Conservation (phyloP, 2,113 vertebrate species). For the Pelmatolapia mariae region DNA sequence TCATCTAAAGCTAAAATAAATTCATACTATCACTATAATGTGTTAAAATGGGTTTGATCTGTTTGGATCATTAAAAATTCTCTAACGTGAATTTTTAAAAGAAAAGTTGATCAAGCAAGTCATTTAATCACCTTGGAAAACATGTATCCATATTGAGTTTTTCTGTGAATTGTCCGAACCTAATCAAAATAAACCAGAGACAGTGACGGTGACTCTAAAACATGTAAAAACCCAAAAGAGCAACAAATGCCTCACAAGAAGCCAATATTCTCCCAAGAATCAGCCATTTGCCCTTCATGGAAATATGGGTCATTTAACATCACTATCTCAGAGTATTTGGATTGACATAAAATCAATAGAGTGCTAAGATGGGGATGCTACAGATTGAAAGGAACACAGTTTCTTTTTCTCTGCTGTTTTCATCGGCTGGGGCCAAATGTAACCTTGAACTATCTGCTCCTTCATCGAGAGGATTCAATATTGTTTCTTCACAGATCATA, state of each 20-base stretch:
- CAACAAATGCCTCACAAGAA: not conserved
- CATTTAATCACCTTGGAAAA: not conserved
- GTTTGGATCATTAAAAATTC: not conserved
- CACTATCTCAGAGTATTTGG: conserved; percentile 33
- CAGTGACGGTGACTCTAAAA: rapidly evolving
- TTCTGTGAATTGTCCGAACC: not conserved
- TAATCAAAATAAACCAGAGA: not conserved
- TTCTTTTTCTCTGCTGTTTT: not conserved
- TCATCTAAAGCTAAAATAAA: not conserved
- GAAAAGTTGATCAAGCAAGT: not conserved
- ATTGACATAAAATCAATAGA: conserved; percentile 65
- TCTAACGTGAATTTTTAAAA: not conserved
- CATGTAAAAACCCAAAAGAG: not conserved
- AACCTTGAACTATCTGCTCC: not conserved
- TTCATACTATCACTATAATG: not conserved
- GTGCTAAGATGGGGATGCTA: not conserved
- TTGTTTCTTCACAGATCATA: not conserved
- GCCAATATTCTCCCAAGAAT: not conserved
- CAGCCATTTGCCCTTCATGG: conserved; percentile 1
- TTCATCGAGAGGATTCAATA: not conserved
- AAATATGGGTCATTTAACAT: conserved; percentile 16
- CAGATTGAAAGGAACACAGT: not conserved
- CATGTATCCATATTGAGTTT: not conserved
- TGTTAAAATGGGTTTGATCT: not conserved
- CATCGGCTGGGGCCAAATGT: not conserved